Conservation (phyloP, 1,140 invertebrate species). For the Odontomachus brunneus region DNA sequence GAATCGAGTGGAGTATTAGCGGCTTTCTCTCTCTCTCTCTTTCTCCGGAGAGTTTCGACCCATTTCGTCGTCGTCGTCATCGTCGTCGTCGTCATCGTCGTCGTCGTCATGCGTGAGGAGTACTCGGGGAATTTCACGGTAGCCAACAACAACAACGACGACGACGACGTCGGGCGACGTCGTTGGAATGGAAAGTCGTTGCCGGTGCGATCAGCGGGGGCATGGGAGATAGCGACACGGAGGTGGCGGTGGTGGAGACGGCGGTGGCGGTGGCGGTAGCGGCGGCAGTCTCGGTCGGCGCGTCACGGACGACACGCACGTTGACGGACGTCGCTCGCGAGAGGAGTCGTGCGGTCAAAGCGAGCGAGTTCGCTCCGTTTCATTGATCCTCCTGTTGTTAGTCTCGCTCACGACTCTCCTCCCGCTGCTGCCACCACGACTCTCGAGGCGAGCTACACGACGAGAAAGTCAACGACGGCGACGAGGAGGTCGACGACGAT, state of each 20-base stretch:
- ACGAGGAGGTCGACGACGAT: slow-evolving; percentile 1
- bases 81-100: background rate
- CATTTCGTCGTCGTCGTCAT: slow-evolving; percentile 5
- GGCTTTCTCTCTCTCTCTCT: background rate
- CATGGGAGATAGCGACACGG: background rate
- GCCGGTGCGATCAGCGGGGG: background rate
- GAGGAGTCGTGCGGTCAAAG: background rate
- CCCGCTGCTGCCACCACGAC: too few species aligned
- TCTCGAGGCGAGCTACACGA: background rate
- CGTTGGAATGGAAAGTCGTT: slow-evolving; percentile 27
- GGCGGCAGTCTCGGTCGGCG: slow-evolving; percentile 18
- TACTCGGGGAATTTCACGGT: background rate
- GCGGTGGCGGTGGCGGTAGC: slow-evolving; percentile 16
- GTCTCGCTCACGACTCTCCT: background rate
- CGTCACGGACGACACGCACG: background rate
- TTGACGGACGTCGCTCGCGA: background rate
- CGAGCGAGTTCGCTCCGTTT: background rate
- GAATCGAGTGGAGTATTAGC: background rate
- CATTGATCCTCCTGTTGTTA: slow-evolving; percentile 1
- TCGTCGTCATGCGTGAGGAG: background rate
- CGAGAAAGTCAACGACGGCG: background rate
- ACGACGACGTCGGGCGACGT: background rate
- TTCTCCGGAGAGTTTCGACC: slow-evolving; percentile 16
- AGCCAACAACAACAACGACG: background rate
- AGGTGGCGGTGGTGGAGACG: background rate